A percentile compares a stretch with the other conserved stretches of the same genome.
phyloP scores from a whole-genome alignment of 2,797 vertebrate genomes.

The Delichon dasypus region DNA sequence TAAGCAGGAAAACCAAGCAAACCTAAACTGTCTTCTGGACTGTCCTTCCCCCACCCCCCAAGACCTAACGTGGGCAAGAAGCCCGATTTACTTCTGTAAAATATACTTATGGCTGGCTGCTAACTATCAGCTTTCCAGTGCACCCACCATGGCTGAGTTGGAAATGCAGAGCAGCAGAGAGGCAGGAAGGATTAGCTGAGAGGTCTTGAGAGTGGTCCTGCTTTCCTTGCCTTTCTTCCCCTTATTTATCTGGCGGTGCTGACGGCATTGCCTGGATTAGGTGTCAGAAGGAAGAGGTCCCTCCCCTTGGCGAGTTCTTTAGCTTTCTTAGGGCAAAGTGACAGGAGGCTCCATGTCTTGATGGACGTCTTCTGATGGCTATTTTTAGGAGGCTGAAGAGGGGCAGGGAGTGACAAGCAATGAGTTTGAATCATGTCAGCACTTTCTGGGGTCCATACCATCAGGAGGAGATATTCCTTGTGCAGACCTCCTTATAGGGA shows the following conservation, averaged over 20 bases:
- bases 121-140: conserved; percentile 38
- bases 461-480: conserved; percentile 27
- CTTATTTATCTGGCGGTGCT: conserved; percentile 86
- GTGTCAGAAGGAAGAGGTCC: conserved; percentile 78
- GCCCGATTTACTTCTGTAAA: not conserved
- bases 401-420: conserved; percentile 56
- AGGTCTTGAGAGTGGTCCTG: conserved; percentile 85
- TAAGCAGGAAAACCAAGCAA: conserved; percentile 17
- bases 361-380: conserved; percentile 70
- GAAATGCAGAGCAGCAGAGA: conserved; percentile 73
- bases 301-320: conserved; percentile 84
- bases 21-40: not conserved
- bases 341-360: conserved; percentile 78
- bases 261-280: conserved; percentile 83
- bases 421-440: conserved; percentile 67
- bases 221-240: conserved; percentile 75
- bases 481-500: conserved; percentile 35
- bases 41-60: not conserved
- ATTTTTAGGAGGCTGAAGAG: conserved; percentile 85
- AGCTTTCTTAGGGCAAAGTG: conserved; percentile 99
- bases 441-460: conserved; percentile 63
- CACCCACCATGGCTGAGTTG: conserved; percentile 94
- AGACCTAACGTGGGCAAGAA: not conserved
- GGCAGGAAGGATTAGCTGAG: conserved; percentile 75
- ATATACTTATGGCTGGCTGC: not conserved